Evolutionary conservation across 2,888 invertebrate genomes (phyloP), one percentile per base, ranked within the genome.

Genomic region (Deroplatys truncata): DNA sequence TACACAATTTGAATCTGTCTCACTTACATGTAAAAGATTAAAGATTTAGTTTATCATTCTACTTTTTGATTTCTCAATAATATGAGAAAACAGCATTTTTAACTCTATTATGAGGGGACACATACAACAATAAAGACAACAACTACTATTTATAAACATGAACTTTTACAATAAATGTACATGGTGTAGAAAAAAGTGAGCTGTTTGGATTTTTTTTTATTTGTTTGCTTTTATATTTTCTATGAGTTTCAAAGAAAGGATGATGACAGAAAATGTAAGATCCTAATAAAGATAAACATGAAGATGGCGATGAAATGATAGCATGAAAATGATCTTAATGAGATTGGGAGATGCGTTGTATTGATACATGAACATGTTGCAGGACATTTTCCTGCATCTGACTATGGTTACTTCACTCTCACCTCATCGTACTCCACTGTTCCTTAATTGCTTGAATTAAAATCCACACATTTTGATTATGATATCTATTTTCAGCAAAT

Each of bases 101-200:
- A 72, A 72, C 56, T 72, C 56, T 72, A 72, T 72, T 72, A 72
- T 25, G 25, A 72, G 56, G n/a, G 56, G 56, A 72, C 56, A 72
- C 56, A 72, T 25, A 72, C 56, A 72, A 72, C 56, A 72, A 25
- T 72, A 72, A 29, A n/a, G 31, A 87, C 87, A 83, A 87, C 35
- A 29, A 25, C 25, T 87, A 87, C 83, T 86, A 87, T 87, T 72
- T 89, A 49, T 72, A 84, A 87, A 87, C 85, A 89, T 84, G 85
- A 84, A 88, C 83, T 84, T 88, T 88, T 90, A 90, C 84, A 83
- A 86, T 89, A 85, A 85, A 89, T 90, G 88, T 90, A 89, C 89
- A 90, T 49, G 29, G 87, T 90, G 88, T 89, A 89, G 89, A 90
- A 90, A 89, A 90, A 90, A 88, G 89, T 90, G 90, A 90, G 87